Evolutionary conservation across 2,113 vertebrate genomes (phyloP), one percentile per base, ranked within the genome.

Genomic region (Rhombomys opimus): DNA sequence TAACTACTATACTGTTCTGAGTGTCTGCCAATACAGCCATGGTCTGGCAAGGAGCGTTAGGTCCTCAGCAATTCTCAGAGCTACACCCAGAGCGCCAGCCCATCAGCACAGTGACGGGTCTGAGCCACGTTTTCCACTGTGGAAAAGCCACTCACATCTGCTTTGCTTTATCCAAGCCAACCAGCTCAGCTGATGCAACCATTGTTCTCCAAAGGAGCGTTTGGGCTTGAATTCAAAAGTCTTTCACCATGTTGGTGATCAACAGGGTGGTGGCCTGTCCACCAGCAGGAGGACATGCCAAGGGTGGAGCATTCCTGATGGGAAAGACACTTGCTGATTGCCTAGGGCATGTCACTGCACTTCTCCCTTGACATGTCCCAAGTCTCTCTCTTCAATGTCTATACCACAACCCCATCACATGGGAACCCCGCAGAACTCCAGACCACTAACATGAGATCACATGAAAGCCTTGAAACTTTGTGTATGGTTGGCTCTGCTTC

Each of bases 211-310:
- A 95, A 96, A 90, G 76, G 57, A 77, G 68, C 35, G 30, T 9
- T 35, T 22, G 4, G 13, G 30, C 93, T 57, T 89, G 87, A 84
- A 90, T 93, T 93, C 59, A 88, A 93, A 95, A 82, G 92, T 78
- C 35, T 14, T 82, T 88, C 86, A 65, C 30, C 76, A 30, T n/a
- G 81, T 46, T 61, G 54, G 35, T 52, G 76, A 46, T 59, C 67
- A 52, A 75, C 35, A 93, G 76, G 81, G n/a, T 82, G 89, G 82
- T 6, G 13, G 6, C 35, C 4, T 50, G 11, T 35, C n/a, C 65
- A 41, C 67, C 67, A 77, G 76, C 22, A 86, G 61, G 65, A 73
- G 57, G 89, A 76, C 23, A 87, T 81, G 87, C n/a, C 57, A 22
- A 75, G 65, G 52, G 76, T 46, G 54, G 77, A 73, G 67, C 20